These are phyloP conservation scores for Alloscopus bannaensis DNA, from an alignment of 2,888 invertebrate genomes.

Conservation along the genomic window DNA sequence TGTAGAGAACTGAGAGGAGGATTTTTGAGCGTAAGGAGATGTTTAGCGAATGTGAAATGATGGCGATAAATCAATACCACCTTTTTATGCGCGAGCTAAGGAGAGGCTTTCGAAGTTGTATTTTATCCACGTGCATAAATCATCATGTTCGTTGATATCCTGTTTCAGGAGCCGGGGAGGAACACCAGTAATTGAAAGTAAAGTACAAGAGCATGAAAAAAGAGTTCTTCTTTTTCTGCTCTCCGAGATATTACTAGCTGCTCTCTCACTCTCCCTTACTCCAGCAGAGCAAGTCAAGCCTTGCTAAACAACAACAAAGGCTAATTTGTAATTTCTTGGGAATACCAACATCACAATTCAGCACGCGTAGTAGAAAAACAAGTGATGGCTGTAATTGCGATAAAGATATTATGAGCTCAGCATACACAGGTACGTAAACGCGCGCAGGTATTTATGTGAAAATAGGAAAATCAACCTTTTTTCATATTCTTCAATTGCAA, in stretches of 20 bases:
- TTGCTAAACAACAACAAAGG: too few relatives aligned
- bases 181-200: slow-evolving; percentile 1
- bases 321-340: background rate
- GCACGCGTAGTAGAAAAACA: too few relatives aligned
- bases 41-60: slow-evolving; percentile 19
- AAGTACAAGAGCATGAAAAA: background rate
- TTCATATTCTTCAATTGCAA: too few relatives aligned
- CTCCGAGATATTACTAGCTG: background rate
- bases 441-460: too few relatives aligned
- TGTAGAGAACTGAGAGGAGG: background rate
- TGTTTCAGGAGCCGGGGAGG: background rate
- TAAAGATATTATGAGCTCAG: too few relatives aligned
- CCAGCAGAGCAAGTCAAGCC: background rate
- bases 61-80: slow-evolving; percentile 26
- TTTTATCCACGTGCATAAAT: too few relatives aligned
- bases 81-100: background rate
- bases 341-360: too few relatives aligned
- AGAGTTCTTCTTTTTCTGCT: background rate
- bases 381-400: too few relatives aligned
- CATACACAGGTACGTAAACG: too few relatives aligned
- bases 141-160: slow-evolving; percentile 2
- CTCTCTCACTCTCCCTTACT: background rate
- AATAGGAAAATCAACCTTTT: too few relatives aligned
- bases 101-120: too few relatives aligned
- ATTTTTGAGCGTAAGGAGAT: background rate